Base-by-base conservation (phyloP, 2,113 vertebrate species). In the Crocuta crocuta region DNA sequence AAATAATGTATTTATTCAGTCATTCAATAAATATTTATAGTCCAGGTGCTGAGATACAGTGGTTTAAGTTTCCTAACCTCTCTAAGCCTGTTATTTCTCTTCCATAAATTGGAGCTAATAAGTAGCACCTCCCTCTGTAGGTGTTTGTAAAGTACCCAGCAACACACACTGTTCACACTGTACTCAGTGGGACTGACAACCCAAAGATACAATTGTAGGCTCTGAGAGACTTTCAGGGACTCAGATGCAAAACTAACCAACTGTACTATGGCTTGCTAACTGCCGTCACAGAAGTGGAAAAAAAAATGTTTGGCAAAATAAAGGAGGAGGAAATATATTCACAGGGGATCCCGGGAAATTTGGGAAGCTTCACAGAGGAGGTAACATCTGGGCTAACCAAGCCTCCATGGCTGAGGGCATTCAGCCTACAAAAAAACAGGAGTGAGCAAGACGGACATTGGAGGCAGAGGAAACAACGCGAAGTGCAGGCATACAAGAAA, bases 11-110 rank as follows among this genome's bases (percentile, higher is more conserved):
- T 88, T 94, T 89, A 83, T 66, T 74, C 83, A 70, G 70, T 94
- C 68, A 95, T 81, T 70, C 39, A 66, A 45, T 89, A 81, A 73
- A 82, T 91, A 88, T 91, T 66, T 95, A 70, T 97, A 33, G 91
- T 71, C 35, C 10, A 43, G 50, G 28, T n/a, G 3, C 45, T 63
- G 4, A 33, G 35, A 65, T 71, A 53, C 24, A 13, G 28, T 55
- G 4, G 19, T 79, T 89, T 83, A 66, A 84, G 58, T 86, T 48
- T 68, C n/a, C 83, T 90, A 68, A 66, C 39, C 23, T 96, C 39
- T 43, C 45, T 73, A 53, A 91, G 66, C 26, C 63, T 48, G 8
- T 70, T 89, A 94, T 68, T 81, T 82, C 12, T 17, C 90, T 94
- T 82, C 61, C 3, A 26, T 80, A 58, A 90, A 81, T 61, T 58